A percentile compares a stretch with the other conserved stretches of the same genome.
Evolutionary conservation across 2,113 vertebrate genomes (phyloP).

Genomic region (Notarius quadriscutis): DNA sequence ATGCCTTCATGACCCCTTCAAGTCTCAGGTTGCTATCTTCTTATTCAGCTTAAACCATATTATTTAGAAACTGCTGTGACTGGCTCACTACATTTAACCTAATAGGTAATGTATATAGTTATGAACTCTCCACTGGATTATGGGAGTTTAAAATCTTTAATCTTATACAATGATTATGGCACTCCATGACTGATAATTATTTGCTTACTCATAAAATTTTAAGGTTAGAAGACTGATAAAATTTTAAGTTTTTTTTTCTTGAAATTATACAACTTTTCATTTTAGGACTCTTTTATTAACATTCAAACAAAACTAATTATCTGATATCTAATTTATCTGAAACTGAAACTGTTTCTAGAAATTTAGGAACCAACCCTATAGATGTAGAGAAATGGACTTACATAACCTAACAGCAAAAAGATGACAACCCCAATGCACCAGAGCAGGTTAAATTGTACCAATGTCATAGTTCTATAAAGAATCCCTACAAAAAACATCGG

Average conservation of each 20-base stretch:
- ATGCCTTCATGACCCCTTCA: background rate
- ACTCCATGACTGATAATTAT: background rate
- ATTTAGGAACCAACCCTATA: slow-evolving; percentile 13
- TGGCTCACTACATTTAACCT: background rate
- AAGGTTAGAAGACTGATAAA: background rate
- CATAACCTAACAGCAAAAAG: slow-evolving; percentile 2
- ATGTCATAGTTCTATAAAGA: background rate
- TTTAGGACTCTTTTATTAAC: background rate
- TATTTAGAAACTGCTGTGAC: background rate
- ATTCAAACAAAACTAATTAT: background rate
- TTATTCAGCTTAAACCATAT: background rate
- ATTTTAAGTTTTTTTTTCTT: background rate
- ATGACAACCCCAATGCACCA: background rate
- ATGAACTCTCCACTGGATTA: background rate
- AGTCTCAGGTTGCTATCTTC: background rate
- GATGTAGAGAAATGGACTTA: slow-evolving; percentile 14
- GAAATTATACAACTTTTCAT: background rate
- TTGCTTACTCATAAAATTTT: background rate
- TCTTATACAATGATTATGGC: background rate
- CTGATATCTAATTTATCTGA: background rate
- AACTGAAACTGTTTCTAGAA: background rate
- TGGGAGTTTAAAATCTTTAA: background rate
- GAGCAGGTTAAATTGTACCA: background rate
- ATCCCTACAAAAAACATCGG: slow-evolving; percentile 10
- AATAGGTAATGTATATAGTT: background rate